A percentile compares a stretch with the other conserved stretches of the same genome.
Conservation (phyloP, 2,888 invertebrate species). For the Drosophila colorata region DNA sequence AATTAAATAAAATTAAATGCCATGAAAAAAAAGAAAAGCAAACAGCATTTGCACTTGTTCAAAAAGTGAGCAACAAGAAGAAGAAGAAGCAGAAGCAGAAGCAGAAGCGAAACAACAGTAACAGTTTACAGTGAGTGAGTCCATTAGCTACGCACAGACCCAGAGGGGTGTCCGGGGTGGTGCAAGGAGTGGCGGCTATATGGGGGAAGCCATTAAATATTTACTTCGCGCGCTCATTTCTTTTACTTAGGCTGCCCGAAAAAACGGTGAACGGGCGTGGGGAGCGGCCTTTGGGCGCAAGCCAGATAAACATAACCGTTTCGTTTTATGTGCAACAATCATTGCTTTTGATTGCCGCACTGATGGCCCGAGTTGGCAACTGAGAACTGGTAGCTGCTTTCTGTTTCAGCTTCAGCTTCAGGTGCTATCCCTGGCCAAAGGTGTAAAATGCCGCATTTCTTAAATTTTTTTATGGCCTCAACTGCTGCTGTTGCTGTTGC, state of each 20-base stretch:
- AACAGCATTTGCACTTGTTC: conserved; percentile 75
- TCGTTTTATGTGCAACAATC: conserved; percentile 83
- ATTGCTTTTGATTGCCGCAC: conserved; percentile 83
- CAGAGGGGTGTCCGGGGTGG: not conserved
- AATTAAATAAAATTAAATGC: conserved; percentile 78
- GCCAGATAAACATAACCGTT: conserved; percentile 84
- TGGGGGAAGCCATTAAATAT: conserved; percentile 67
- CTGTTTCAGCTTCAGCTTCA: conserved; percentile 12
- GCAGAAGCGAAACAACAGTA: conserved; percentile 26
- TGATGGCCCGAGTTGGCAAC: conserved; percentile 57
- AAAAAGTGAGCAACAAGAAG: conserved; percentile 59
- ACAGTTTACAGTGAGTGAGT: conserved; percentile 57
- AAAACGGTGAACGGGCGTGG: not conserved
- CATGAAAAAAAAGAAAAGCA: conserved; percentile 35
- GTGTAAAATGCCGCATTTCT: conserved; percentile 80
- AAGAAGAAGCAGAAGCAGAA: conserved; percentile 13
- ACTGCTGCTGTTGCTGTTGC: conserved; percentile 11
- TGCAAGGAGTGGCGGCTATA: conserved; percentile 8
- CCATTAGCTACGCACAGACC: conserved; percentile 60
- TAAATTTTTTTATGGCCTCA: conserved; percentile 72
- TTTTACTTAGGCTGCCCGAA: conserved; percentile 55
- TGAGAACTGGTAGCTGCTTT: conserved; percentile 14
- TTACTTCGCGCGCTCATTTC: conserved; percentile 73
- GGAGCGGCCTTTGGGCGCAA: conserved; percentile 61
- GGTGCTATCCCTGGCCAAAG: conserved; percentile 53